Evolutionary conservation across 2,797 vertebrate species (phyloP).

Genomic region (Glyptemys insculpta): DNA sequence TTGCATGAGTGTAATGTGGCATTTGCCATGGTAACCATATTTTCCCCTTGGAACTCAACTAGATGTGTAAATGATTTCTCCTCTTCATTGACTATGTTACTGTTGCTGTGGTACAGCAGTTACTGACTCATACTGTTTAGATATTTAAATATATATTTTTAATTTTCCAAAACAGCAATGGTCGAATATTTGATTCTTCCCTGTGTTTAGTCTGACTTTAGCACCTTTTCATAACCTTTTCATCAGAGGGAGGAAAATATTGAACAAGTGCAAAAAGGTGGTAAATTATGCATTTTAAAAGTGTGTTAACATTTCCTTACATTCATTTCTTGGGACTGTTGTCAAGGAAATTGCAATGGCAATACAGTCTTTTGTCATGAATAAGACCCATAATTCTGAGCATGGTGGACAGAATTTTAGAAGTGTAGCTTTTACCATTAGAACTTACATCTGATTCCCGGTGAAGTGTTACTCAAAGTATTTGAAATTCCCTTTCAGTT

Average conservation of each 20-base stretch:
- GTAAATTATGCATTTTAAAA: background rate
- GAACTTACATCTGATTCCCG: background rate
- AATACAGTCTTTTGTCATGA: background rate
- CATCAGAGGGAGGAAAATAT: background rate
- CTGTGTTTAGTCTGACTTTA: background rate
- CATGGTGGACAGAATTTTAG: too few species aligned
- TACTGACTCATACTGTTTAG: background rate
- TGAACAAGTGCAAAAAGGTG: background rate
- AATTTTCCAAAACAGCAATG: background rate
- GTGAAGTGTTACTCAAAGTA: background rate
- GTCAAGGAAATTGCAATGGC: background rate
- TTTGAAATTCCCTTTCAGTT: background rate
- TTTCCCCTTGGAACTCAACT: conserved; percentile 38
- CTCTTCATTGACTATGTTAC: conserved; percentile 28
- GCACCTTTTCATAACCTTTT: background rate
- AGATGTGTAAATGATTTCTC: conserved; percentile 30
- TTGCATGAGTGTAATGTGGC: conserved; percentile 60
- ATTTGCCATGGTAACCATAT: conserved; percentile 72
- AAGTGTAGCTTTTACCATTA: background rate
- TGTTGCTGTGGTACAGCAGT: conserved; percentile 21
- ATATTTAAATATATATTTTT: conserved; percentile 12
- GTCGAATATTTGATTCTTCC: conserved; percentile 1
- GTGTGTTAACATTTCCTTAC: background rate
- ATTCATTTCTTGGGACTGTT: background rate
- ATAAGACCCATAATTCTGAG: background rate